Evolutionary conservation across 2,797 vertebrate species (phyloP), one percentile per base, ranked within the genome.

Genomic region (Chrysocyon brachyurus): DNA sequence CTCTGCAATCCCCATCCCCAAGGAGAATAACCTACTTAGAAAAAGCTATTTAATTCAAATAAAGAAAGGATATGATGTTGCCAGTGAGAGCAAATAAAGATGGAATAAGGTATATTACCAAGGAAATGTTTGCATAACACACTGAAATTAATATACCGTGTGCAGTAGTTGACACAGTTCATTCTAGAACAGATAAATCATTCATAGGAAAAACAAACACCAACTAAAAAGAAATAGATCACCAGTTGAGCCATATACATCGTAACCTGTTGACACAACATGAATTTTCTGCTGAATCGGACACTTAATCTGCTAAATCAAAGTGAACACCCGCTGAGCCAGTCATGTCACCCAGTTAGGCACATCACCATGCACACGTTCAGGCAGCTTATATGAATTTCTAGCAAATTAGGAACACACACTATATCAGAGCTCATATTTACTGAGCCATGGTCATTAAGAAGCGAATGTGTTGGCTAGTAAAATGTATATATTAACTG

Each of bases 261-360:
- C 10, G 2, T 73, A 94, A 78, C 96, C 96, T 98, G 98, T 98
- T 98, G 98, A 97, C 98, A 97, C 97, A 97, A 73, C 64, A 75
- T 63, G 96, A 88, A 96, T 97, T 98, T 98, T 96, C 87, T 98
- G 96, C 97, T 98, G 98, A 98, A 96, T 98, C 97, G 98, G 96
- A 82, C 93, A 93, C 85, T 96, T 96, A 64, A 87, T 94, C 96
- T 97, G 61, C 81, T 94, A 93, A 97, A 97, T 96, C 97, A 96
- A 86, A 96, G 92, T 59, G 92, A 91, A 87, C 94, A 87, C 90
- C 93, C 66, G 28, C 56, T 82, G 96, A 97, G 96, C 97, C 88
- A 85, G 83, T 79, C 91, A 57, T 2, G 79, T 33, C 33, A 85
- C n/a, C 90, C 64, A 19, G 31, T 81, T 54, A 92, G 96, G 94